A percentile compares a stretch with the other conserved stretches of the same genome.
Conservation (phyloP, 1,140 invertebrate species). For the Temnothorax curvispinosus region DNA sequence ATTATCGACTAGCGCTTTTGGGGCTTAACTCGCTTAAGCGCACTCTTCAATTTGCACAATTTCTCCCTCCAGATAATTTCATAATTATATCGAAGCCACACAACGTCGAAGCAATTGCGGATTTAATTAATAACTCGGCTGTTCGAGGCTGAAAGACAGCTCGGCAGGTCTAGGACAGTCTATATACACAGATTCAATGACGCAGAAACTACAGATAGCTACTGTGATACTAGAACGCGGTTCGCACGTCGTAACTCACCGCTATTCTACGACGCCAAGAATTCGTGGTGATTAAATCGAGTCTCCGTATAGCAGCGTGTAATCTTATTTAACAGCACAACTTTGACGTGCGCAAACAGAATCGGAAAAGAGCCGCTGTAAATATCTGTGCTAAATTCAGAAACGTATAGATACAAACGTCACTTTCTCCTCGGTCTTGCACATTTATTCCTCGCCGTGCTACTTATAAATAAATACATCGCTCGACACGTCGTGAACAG, state of each 20-base stretch:
- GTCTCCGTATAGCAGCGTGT: not conserved
- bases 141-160: conserved; percentile 23
- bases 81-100: not conserved
- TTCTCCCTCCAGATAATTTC: not conserved
- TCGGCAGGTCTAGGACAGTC: conserved; percentile 41
- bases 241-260: not conserved
- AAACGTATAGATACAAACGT: conserved; percentile 6
- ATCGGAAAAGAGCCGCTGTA: not conserved
- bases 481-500: conserved; percentile 30
- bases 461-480: conserved; percentile 53
- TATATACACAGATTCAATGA: conserved; percentile 27
- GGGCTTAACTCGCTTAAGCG: not conserved
- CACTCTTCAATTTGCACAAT: not conserved
- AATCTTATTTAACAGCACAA: not conserved
- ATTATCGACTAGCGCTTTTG: not conserved
- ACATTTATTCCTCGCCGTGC: conserved; percentile 49
- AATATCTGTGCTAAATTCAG: not conserved
- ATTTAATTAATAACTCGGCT: not conserved
- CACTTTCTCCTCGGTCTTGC: conserved; percentile 46
- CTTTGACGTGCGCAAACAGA: too few relatives aligned
- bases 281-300: not conserved
- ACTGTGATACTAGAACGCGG: conserved; percentile 24
- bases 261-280: conserved; percentile 11
- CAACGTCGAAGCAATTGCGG: not conserved
- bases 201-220: conserved; percentile 43